Conservation (phyloP, 2,113 vertebrate genomes). For the Platysternon megacephalum region DNA sequence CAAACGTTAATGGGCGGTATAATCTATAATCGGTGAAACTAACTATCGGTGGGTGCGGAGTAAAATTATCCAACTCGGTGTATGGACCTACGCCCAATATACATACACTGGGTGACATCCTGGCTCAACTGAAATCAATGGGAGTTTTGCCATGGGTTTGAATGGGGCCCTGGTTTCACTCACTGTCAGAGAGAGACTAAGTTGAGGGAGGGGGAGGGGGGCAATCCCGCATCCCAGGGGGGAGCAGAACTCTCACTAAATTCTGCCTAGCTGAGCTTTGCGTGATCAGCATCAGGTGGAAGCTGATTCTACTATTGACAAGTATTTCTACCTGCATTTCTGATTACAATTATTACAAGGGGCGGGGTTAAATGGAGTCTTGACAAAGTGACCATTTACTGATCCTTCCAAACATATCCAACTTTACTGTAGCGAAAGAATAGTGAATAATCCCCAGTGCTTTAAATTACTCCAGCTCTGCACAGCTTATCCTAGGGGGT, state of each 20-base stretch:
- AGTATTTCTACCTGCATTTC: background rate
- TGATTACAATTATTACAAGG: background rate
- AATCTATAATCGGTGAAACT: background rate
- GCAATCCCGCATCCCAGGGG: background rate
- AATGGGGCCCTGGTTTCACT: background rate
- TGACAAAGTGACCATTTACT: background rate
- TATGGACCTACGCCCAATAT: background rate
- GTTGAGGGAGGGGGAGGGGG: background rate
- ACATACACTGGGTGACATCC: background rate
- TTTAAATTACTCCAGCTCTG: background rate
- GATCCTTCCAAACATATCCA: background rate
- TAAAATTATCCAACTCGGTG: no score
- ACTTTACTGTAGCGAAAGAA: no score
- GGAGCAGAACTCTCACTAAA: background rate
- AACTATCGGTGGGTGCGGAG: background rate
- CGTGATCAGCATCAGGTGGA: background rate
- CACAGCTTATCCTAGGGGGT: background rate
- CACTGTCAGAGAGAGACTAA: no score
- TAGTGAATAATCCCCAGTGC: background rate
- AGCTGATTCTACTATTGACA: rapidly evolving
- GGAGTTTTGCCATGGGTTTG: background rate
- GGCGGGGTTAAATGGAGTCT: background rate
- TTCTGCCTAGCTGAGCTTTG: background rate
- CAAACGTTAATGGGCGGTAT: background rate
- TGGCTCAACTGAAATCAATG: background rate